Base-by-base conservation (phyloP, 2,113 vertebrate species). In the Ptychochromis oligacanthus region DNA sequence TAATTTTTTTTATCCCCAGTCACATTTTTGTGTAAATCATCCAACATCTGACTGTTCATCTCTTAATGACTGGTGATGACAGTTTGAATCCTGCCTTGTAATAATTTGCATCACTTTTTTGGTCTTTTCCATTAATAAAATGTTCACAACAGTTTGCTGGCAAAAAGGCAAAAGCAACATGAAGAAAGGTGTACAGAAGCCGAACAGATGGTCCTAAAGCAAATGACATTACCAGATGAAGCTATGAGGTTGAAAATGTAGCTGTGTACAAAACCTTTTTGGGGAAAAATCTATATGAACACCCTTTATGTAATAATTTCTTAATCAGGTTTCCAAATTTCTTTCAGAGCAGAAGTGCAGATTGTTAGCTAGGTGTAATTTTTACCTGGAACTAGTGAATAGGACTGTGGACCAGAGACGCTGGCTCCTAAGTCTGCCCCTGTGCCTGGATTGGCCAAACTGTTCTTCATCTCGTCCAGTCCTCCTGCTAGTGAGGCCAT, bases 391-490 rank as follows among this genome's bases (percentile, higher is more conserved):
- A 99, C 97, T 1, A 99, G 95, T 81, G 97, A 97, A 75, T 99
- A 99, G 13, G 98, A 98, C 91, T 99, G 98, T 2, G 98, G 97
- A 61, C 98, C 98, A 0, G 97, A 95, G 76, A 99, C 97, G 0
- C 96, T 96, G 2, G 96, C 95, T 80, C 98, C 97, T 75, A 99
- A 88, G 87, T 99, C 98, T 1, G 96, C 96, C n/a, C 97, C 96
- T 78, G 97, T 92, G 65, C 94, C 92, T 8, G 97, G 96, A 93
- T 97, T 99, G 89, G 95, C 95, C 95, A 99, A 95, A 89, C 96
- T 99, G 77, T 95, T 97, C 93, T 99, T 99, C 98, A 99, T 99
- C 90, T 99, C 98, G 1, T 99, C 98, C 93, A 99, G 92, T 88
- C 98, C 98, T n/a, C 97, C 97, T 56, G 97, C 96, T 92, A 99